Conservation (phyloP, 2,888 invertebrate species). For the Hemithea aestivaria region DNA sequence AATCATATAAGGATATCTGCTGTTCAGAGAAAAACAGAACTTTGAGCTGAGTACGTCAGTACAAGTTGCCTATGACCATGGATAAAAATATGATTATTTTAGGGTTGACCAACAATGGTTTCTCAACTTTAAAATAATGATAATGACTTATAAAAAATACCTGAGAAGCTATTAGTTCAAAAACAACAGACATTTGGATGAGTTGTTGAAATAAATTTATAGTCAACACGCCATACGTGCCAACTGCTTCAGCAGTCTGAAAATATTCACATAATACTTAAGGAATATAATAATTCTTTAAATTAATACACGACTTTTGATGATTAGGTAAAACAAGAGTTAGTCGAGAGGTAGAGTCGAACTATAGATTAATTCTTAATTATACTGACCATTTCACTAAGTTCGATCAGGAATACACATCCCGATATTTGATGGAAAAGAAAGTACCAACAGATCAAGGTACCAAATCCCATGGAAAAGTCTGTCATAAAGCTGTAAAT, state of each 20-base stretch:
- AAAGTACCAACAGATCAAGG: background rate
- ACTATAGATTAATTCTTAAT: too few relatives aligned
- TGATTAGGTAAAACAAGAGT: too few relatives aligned
- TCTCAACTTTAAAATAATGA: too few relatives aligned
- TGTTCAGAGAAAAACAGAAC: too few relatives aligned
- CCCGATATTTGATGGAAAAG: constrained; percentile 21
- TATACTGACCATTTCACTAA: constrained; percentile 26
- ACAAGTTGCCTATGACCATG: too few relatives aligned
- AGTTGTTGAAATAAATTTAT: constrained; percentile 31
- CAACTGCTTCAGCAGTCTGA: constrained; percentile 3
- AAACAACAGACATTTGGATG: constrained; percentile 34
- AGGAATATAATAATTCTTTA: too few relatives aligned
- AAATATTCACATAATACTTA: constrained; percentile 5
- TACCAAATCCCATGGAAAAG: background rate
- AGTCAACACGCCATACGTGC: constrained; percentile 23
- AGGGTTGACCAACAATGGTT: too few relatives aligned
- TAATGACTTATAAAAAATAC: constrained; percentile 29
- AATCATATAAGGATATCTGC: too few relatives aligned
- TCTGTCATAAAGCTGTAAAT: constrained; percentile 2
- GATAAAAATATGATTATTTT: too few relatives aligned
- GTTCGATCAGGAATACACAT: constrained; percentile 27
- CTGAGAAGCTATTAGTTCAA: constrained; percentile 33
- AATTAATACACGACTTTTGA: too few relatives aligned
- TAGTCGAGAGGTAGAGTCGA: too few relatives aligned
- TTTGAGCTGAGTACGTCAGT: too few relatives aligned